These are phyloP conservation scores for Leguminivora glycinivorella DNA, from an alignment of 1,140 invertebrate species.

Conservation along the genomic window DNA sequence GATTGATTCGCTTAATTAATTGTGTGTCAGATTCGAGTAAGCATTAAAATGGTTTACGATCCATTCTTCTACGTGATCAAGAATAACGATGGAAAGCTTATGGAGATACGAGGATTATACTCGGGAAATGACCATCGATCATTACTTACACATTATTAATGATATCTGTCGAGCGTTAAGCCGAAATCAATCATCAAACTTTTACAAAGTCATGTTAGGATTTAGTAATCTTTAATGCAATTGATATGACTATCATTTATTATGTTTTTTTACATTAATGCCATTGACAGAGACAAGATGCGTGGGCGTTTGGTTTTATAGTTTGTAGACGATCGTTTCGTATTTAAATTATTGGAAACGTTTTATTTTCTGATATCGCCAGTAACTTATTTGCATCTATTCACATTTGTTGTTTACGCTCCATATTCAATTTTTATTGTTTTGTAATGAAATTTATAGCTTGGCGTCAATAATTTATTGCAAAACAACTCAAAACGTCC, in stretches of 20 bases:
- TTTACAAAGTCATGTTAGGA: slow-evolving; percentile 40
- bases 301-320: slow-evolving; percentile 12
- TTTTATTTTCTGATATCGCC: slow-evolving; percentile 13
- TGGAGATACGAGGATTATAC: slow-evolving; percentile 50
- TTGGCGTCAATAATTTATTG: slow-evolving; percentile 1
- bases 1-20: slow-evolving; percentile 20
- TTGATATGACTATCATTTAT: slow-evolving; percentile 21
- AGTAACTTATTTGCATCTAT: slow-evolving; percentile 13
- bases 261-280: slow-evolving; percentile 23
- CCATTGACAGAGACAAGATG: not conserved
- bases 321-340: not conserved
- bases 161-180: slow-evolving; percentile 54
- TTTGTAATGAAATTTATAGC: slow-evolving; percentile 39
- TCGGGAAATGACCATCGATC: slow-evolving; percentile 53
- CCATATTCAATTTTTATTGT: slow-evolving; percentile 5
- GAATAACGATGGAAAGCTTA: slow-evolving; percentile 50
- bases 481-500: not conserved
- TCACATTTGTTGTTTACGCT: slow-evolving; percentile 18
- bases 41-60: slow-evolving; percentile 24
- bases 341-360: slow-evolving; percentile 4
- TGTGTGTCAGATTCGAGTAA: slow-evolving; percentile 16
- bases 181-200: slow-evolving; percentile 63
- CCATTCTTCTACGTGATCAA: slow-evolving; percentile 41
- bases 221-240: slow-evolving; percentile 42
- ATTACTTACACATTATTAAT: slow-evolving; percentile 65